Evolutionary conservation across 30 jellyfish, hydroid and myxozoan genomes (phyloP), one percentile per base, ranked within the genome.

Genomic region (Aurelia sp.): DNA sequence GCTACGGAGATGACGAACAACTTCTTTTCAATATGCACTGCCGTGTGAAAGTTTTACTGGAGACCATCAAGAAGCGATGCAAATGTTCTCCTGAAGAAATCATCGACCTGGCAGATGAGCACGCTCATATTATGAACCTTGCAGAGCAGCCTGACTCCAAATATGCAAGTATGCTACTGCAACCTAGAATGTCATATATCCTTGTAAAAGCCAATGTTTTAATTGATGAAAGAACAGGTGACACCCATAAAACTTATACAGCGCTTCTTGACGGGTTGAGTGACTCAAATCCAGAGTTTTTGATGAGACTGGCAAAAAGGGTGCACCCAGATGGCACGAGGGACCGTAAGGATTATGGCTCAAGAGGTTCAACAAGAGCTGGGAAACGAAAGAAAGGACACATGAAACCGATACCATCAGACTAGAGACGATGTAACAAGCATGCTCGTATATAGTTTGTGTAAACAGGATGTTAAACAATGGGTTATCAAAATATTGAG

Each of bases 81-180:
- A 74, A 78, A 8, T 74, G 88, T 59, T 51, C 82, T 41, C 58
- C 79, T 17, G 47, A 66, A 48, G 94, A 85, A 70, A 41, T 73
- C 62, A 92, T 92, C 62, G 98, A 92, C 70, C 67, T 92, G 13
- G 98, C 98, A 51, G 98, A 92, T 48, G 95, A 86, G 76, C 92
- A 86, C 10, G 98, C 97, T 27, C 55, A 58, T 3, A 91, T 92
- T 5, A 93, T 74, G 72, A 87, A 87, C 63, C 74, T 92, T 0
- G 18, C 95, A 18, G 97, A 81, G 23, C 91, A 82, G 60, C 95
- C 98, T 21, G 88, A 50, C 40, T 67, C 62, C 82, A 79, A 69
- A 31, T 92, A 73, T 69, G 98, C 98, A 30, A 79, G 90, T 50
- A 73, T 70, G 33, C 44, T 65, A 3, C 81, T 92, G 17, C 92